Conservation (phyloP, 2,888 invertebrate genomes). For the Drosophila robusta region DNA sequence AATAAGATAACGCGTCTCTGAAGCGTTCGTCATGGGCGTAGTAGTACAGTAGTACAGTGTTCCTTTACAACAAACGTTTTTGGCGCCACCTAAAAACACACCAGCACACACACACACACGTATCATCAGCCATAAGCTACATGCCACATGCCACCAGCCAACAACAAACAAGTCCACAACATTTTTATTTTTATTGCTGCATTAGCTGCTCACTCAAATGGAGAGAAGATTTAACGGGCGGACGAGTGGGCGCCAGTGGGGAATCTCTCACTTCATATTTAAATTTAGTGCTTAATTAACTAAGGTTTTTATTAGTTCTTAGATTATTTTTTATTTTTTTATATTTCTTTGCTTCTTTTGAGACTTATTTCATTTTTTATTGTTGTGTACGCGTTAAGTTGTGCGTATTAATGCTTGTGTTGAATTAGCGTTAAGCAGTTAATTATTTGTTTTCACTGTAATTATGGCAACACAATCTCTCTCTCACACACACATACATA, state of each 20-base stretch:
- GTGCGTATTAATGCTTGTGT: slow-evolving; percentile 35
- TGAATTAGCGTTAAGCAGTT: slow-evolving; percentile 62
- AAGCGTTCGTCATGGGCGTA: slow-evolving; percentile 14
- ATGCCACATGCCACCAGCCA: slow-evolving; percentile 45
- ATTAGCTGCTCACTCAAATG: slow-evolving; percentile 42
- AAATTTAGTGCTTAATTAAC: slow-evolving; percentile 68
- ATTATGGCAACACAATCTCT: slow-evolving; percentile 29
- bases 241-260: slow-evolving; percentile 20
- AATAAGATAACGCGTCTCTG: slow-evolving; percentile 80
- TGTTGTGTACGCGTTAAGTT: slow-evolving; percentile 56
- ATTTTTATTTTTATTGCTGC: slow-evolving; percentile 54
- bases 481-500: slow-evolving; percentile 11
- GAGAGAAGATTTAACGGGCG: slow-evolving; percentile 8
- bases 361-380: slow-evolving; percentile 33
- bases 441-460: slow-evolving; percentile 59
- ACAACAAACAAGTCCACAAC: slow-evolving; percentile 46
- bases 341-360: slow-evolving; percentile 36
- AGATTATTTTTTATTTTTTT: slow-evolving; percentile 32
- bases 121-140: slow-evolving; percentile 43
- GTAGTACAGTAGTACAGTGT: slow-evolving; percentile 59
- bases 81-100: slow-evolving; percentile 41
- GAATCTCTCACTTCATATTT: slow-evolving; percentile 71
- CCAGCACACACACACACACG: slow-evolving; percentile 13
- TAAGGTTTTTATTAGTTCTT: slow-evolving; percentile 68
- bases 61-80: slow-evolving; percentile 60